Conservation (phyloP, 2,888 invertebrate genomes). For the Phortica okadai region DNA sequence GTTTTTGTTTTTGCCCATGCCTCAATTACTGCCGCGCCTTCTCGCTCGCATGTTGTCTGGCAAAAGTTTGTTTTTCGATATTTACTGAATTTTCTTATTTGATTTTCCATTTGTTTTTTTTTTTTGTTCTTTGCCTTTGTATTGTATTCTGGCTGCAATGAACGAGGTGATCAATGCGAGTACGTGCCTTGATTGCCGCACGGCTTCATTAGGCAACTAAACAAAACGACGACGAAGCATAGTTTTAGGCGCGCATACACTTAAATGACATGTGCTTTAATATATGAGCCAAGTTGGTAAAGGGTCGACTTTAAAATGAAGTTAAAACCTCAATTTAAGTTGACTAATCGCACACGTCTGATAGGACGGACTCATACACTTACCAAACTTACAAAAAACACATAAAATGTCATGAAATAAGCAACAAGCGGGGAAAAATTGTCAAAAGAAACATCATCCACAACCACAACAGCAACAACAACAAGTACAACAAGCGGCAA, state of each 20-base stretch:
- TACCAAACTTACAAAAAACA: neutral
- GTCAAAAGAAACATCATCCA: neutral
- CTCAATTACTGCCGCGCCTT: no score
- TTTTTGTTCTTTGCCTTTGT: neutral
- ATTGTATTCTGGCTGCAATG: neutral
- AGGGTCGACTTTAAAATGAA: neutral
- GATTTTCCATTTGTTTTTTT: neutral
- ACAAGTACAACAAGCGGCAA: no score
- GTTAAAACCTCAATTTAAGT: neutral
- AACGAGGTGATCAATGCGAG: neutral
- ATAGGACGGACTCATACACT: neutral
- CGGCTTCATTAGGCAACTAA: conserved; percentile 6
- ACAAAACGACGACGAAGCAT: neutral
- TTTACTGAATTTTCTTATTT: conserved; percentile 30
- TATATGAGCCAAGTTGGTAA: neutral
- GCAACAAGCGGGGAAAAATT: neutral
- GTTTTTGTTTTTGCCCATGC: conserved; percentile 10
- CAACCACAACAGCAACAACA: no score
- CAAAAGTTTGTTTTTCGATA: conserved; percentile 28
- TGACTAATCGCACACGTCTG: neutral
- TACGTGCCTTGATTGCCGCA: conserved; percentile 17
- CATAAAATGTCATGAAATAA: neutral
- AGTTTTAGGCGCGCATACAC: neutral
- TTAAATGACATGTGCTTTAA: neutral
- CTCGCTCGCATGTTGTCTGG: neutral